phyloP scores from a whole-genome alignment of 2,797 vertebrate genomes.

The Margarornis squamiger region DNA sequence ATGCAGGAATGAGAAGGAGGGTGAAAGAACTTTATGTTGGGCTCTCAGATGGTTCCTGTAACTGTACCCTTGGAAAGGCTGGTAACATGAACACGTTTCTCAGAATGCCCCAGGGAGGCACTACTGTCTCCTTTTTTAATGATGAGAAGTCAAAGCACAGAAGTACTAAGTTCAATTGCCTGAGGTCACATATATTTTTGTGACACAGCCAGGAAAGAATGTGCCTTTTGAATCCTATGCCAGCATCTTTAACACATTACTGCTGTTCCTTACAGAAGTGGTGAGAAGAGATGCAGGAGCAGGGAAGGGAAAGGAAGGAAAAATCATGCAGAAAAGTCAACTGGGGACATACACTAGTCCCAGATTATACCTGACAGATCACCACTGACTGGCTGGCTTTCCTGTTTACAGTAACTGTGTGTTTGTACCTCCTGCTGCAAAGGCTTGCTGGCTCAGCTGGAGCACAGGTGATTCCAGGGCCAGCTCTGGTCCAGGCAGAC shows the following conservation, averaged over 20 bases:
- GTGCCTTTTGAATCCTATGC: conserved; percentile 33
- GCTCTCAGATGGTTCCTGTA: not conserved
- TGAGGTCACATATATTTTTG: conserved; percentile 44
- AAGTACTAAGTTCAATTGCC: conserved; percentile 4
- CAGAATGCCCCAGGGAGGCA: conserved; percentile 20
- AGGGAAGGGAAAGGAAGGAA: not conserved
- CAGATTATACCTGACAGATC: not conserved
- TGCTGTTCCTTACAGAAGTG: conserved; percentile 12
- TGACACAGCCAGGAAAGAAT: conserved; percentile 49
- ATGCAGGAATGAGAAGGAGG: not conserved
- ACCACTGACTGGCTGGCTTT: not conserved
- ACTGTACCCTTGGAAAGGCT: not conserved
- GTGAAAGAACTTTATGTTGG: not conserved
- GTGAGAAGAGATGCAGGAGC: not conserved
- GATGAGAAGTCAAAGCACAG: conserved; percentile 20
- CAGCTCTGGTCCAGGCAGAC: not conserved
- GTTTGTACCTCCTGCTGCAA: not conserved
- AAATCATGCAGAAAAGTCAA: not conserved
- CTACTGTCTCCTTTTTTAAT: not conserved
- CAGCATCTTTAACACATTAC: conserved; percentile 17
- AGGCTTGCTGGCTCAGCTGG: not conserved
- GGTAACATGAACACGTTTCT: not conserved
- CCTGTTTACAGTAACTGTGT: not conserved
- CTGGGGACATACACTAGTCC: not conserved
- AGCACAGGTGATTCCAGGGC: conserved; percentile 24